Conservation (phyloP, 2,797 vertebrate species). For the Chrysocyon brachyurus region DNA sequence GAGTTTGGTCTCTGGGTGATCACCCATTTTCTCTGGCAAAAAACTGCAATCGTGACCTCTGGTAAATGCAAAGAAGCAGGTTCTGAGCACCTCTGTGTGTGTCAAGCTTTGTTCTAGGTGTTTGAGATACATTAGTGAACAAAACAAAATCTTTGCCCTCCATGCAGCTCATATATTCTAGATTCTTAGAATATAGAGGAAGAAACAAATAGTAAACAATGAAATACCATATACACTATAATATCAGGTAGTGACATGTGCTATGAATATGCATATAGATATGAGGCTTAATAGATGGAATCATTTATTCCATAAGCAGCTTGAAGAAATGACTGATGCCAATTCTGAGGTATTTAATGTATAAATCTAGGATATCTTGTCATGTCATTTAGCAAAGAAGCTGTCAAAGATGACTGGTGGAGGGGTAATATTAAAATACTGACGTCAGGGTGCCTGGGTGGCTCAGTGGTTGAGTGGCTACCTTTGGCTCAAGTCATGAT, state of each 20-base stretch:
- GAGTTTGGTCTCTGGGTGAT: neutral
- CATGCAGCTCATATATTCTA: neutral
- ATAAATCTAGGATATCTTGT: neutral
- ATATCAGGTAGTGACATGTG: neutral
- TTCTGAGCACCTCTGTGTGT: neutral
- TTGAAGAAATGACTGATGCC: neutral
- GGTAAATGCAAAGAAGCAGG: neutral
- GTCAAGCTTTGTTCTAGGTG: neutral
- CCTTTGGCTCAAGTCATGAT: no score
- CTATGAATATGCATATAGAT: neutral
- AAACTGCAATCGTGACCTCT: neutral
- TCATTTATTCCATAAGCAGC: neutral
- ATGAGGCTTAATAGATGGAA: neutral
- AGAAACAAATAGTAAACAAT: neutral
- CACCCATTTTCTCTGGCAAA: neutral
- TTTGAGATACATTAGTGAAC: neutral
- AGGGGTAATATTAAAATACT: neutral
- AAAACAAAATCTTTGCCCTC: constrained; percentile 15
- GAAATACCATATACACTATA: neutral
- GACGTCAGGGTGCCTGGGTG: neutral
- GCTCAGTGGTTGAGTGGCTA: no score
- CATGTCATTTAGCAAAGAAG: neutral
- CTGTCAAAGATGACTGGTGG: neutral
- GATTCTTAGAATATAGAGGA: neutral
- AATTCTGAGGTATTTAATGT: constrained; percentile 7